Evolutionary conservation across 2,888 invertebrate species (phyloP).

Genomic region (Formica aserva): DNA sequence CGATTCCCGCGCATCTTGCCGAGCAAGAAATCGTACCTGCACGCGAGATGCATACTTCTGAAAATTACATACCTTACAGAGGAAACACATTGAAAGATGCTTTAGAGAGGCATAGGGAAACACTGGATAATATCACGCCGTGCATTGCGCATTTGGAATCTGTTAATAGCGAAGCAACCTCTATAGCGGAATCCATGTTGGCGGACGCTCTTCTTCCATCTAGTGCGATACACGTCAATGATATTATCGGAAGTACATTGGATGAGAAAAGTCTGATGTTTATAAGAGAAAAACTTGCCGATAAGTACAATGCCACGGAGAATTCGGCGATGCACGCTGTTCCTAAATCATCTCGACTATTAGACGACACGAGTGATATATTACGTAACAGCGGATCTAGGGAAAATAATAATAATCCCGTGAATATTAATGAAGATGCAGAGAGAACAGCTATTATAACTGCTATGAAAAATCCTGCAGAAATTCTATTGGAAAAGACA

Average conservation of each 20-base stretch:
- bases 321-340: conserved; percentile 33
- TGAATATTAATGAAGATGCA: background rate
- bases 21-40: conserved; percentile 21
- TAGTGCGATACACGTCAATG: conserved; percentile 76
- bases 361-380: conserved; percentile 8
- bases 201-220: conserved; percentile 80
- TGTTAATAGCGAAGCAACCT: conserved; percentile 57
- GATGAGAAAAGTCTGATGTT: conserved; percentile 77
- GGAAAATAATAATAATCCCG: background rate
- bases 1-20: background rate
- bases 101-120: conserved; percentile 26
- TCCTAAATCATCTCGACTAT: conserved; percentile 37
- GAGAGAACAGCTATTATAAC: background rate
- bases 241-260: conserved; percentile 82
- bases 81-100: background rate
- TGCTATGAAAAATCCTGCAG: conserved; percentile 12
- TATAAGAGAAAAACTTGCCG: conserved; percentile 80
- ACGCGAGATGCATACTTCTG: background rate
- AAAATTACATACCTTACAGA: background rate
- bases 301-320: conserved; percentile 75
- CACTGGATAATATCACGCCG: background rate
- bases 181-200: conserved; percentile 78
- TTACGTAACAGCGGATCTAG: background rate
- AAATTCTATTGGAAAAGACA: background rate
- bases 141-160: conserved; percentile 27